Evolutionary conservation across 2,797 vertebrate species (phyloP), one percentile per base, ranked within the genome.

Genomic region (Coilia nasus): DNA sequence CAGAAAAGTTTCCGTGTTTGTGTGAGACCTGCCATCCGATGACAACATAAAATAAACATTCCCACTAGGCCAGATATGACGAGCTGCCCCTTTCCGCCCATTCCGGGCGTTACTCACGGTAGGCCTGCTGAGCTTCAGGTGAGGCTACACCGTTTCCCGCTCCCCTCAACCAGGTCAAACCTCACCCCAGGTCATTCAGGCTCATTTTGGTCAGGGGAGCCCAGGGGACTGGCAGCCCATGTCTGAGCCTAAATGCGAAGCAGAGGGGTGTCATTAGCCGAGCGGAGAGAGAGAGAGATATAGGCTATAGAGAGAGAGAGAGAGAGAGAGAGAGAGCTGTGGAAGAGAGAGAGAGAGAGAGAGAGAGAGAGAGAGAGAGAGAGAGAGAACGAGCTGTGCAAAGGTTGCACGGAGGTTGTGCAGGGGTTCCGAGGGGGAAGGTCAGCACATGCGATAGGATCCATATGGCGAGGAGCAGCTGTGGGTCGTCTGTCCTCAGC

Each of bases 401-500:
- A 75, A 3, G 64, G 64, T 31, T 71, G 64, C 64, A 31, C 1
- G 25, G 23, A 31, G 25, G 62, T 67, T 67, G 62, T 31, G 62
- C 62, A 10, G 62, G 62, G 62, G 62, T 12, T 67, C 25, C 0
- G 25, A 23, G 64, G 64, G 11, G 64, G 25, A 28, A n/a, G 64
- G 67, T 75, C 67, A 75, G 15, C 67, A 75, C 28, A 75, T 75
- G 67, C 28, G 67, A 75, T 75, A 17, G 67, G 67, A 75, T 35
- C 67, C 67, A 75, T 75, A 75, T 75, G 67, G 67, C 31, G 15
- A 35, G 67, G 15, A 75, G 67, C 67, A 75, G 67, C 67, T 75
- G 67, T 11, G 67, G 67, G 67, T 75, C 31, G 67, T 75, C 67
- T 75, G 67, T 75, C 67, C 67, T 75, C 67, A 75, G 67, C 28